phyloP scores from a whole-genome alignment of 2,113 vertebrate species.

The Crypturellus undulatus region DNA sequence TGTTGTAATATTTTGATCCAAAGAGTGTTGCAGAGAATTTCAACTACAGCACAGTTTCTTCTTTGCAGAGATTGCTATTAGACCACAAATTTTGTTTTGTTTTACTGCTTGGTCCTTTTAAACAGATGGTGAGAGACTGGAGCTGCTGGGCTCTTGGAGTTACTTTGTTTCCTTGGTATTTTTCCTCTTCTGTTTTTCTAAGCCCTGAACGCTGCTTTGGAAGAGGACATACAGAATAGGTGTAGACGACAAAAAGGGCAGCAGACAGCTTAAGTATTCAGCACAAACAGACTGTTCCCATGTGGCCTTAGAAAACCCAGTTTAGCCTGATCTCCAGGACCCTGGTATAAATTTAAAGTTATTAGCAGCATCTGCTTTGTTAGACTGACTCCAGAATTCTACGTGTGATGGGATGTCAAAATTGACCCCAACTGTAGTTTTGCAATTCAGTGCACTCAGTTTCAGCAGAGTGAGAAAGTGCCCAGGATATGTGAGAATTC shows the following conservation, averaged over 20 bases:
- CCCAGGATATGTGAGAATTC: slow-evolving; percentile 67
- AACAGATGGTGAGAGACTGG: slow-evolving; percentile 69
- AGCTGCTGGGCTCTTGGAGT: slow-evolving; percentile 34
- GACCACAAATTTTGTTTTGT: slow-evolving; percentile 45
- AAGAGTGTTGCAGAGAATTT: slow-evolving; percentile 60
- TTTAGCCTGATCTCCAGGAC: not conserved
- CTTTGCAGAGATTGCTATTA: slow-evolving; percentile 46
- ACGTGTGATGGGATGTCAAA: not conserved
- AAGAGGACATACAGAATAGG: slow-evolving; percentile 56
- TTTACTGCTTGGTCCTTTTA: slow-evolving; percentile 45
- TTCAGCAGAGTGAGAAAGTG: slow-evolving; percentile 58
- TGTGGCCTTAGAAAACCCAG: slow-evolving; percentile 25
- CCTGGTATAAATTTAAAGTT: not conserved
- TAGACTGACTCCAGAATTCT: not conserved
- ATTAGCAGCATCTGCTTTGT: not conserved
- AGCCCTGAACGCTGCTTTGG: slow-evolving; percentile 41
- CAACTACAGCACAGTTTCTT: slow-evolving; percentile 53
- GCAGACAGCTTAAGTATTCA: slow-evolving; percentile 43
- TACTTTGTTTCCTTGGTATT: slow-evolving; percentile 68
- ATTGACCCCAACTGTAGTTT: not conserved
- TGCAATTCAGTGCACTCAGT: slow-evolving; percentile 39
- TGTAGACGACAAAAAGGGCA: slow-evolving; percentile 12
- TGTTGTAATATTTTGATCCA: slow-evolving; percentile 74
- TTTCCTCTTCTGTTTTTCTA: slow-evolving; percentile 59
- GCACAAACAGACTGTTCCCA: not conserved